These are phyloP conservation scores for Therioaphis trifolii DNA, from an alignment of 2,888 invertebrate genomes.

Conservation along the genomic window DNA sequence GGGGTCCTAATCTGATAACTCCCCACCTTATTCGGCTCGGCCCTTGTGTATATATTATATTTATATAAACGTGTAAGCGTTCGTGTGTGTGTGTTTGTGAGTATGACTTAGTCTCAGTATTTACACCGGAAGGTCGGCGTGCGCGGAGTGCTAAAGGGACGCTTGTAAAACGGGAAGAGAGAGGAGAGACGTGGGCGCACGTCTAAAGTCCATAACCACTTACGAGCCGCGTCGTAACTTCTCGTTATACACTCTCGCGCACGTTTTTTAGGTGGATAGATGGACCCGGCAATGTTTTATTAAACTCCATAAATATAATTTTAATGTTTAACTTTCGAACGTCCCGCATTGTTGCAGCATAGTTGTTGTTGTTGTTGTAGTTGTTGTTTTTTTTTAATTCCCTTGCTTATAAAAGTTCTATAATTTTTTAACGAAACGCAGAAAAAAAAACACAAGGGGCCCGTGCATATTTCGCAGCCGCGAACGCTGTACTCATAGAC, in stretches of 20 bases:
- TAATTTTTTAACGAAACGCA: slow-evolving; percentile 58
- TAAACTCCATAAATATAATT: slow-evolving; percentile 61
- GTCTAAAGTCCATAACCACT: slow-evolving; percentile 53
- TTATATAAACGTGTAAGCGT: too few relatives aligned
- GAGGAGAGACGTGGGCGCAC: background rate
- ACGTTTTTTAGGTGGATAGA: slow-evolving; percentile 51
- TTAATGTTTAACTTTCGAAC: slow-evolving; percentile 57
- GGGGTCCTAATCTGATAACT: too few relatives aligned
- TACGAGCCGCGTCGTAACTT: slow-evolving; percentile 46
- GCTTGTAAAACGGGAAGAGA: background rate
- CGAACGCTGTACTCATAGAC: background rate
- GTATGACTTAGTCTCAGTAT: background rate
- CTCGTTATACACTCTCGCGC: slow-evolving; percentile 45
- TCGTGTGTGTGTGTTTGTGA: background rate
- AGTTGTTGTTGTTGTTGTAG: slow-evolving; percentile 15
- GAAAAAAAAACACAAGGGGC: slow-evolving; percentile 22
- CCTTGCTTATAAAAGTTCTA: slow-evolving; percentile 59
- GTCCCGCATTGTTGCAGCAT: slow-evolving; percentile 39
- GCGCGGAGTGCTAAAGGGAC: background rate
- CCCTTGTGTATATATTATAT: too few relatives aligned
- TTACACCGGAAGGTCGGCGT: background rate
- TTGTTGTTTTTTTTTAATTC: slow-evolving; percentile 54
- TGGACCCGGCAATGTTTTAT: slow-evolving; percentile 60
- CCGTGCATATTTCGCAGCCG: background rate
- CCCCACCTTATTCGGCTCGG: too few relatives aligned